These are phyloP conservation scores for Heliconius nattereri DNA, from an alignment of 1,140 invertebrate genomes.

Conservation along the genomic window DNA sequence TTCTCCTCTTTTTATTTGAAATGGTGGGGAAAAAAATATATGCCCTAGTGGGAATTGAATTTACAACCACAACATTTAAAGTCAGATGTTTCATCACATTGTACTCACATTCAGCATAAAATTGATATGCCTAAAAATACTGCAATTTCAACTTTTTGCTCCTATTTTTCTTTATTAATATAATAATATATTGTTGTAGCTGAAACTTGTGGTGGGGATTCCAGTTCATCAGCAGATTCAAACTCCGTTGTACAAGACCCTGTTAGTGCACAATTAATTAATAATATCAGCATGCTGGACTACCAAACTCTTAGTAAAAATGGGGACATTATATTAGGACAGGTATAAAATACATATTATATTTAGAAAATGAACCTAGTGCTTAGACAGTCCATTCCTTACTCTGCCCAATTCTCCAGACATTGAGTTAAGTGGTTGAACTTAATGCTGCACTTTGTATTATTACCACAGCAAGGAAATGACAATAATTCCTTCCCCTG, in stretches of 20 bases:
- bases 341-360: slow-evolving; percentile 47
- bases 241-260: slow-evolving; percentile 77
- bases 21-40: no score
- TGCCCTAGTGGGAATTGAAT: no score
- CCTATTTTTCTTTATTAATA: neutral
- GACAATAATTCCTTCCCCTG: no score
- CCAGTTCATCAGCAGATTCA: slow-evolving; percentile 74
- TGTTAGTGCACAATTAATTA: slow-evolving; percentile 78
- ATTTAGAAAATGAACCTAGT: neutral
- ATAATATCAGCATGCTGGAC: slow-evolving; percentile 80
- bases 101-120: neutral
- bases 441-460: no score
- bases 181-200: slow-evolving; percentile 35
- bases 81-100: no score
- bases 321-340: slow-evolving; percentile 68
- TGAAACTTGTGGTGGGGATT: slow-evolving; percentile 70
- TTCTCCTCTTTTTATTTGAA: no score
- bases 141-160: neutral
- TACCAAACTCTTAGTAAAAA: slow-evolving; percentile 79
- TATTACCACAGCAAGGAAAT: no score
- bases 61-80: no score
- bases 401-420: no score
- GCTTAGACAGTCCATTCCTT: no score
- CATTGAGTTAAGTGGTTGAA: no score
- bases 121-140: neutral